Evolutionary conservation across 1,140 invertebrate species (phyloP).

Genomic region (Achatina immaculata): DNA sequence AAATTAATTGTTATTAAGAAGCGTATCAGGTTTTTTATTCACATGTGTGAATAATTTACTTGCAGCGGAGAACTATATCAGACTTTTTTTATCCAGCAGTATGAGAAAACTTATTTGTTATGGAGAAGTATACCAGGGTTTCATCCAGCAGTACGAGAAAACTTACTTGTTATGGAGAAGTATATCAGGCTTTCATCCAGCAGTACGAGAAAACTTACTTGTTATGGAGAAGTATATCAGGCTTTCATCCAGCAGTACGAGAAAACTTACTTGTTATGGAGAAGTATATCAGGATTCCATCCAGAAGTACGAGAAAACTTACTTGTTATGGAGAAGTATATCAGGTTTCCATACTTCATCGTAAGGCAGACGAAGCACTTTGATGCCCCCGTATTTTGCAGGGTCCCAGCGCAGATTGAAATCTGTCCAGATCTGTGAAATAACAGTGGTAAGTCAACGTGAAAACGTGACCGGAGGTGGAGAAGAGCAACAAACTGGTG

Average conservation of each 20-base stretch:
- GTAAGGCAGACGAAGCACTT: conserved; percentile 92
- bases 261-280: conserved; percentile 99
- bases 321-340: conserved; percentile 99
- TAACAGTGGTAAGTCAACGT: conserved; percentile 19
- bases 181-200: conserved; percentile 99
- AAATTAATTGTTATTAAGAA: no score
- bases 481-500: no score
- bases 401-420: conserved; percentile 98
- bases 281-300: conserved; percentile 98
- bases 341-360: conserved; percentile 99
- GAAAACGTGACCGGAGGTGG: not conserved
- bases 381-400: conserved; percentile 97
- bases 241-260: conserved; percentile 99
- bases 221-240: conserved; percentile 98
- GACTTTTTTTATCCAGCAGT: conserved; percentile 99
- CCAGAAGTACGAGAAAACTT: conserved; percentile 95
- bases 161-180: conserved; percentile 99
- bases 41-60: no score
- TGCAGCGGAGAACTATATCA: conserved; percentile 99
- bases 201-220: conserved; percentile 97
- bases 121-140: conserved; percentile 99
- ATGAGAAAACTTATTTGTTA: conserved; percentile 97
- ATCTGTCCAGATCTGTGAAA: conserved; percentile 82
- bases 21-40: no score
- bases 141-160: conserved; percentile 98